Evolutionary conservation across 1,140 invertebrate species (phyloP).

Genomic region (Adoxophyes honmai): DNA sequence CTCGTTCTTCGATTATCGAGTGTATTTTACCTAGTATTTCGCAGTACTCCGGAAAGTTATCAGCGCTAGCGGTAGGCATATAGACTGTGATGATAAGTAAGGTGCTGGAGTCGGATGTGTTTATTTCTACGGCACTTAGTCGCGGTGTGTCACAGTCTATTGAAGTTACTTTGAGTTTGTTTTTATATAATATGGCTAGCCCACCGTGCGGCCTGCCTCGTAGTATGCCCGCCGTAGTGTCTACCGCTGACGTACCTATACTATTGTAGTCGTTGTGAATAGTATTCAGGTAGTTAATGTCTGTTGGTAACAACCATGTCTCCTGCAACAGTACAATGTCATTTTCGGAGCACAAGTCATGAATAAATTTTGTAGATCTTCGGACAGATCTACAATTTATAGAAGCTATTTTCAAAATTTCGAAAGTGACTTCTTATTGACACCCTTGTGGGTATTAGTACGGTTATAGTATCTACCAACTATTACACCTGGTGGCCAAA

Average conservation of each 20-base stretch:
- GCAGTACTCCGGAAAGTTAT: conserved; percentile 1
- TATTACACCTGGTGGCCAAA: not conserved
- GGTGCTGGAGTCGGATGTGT: not conserved
- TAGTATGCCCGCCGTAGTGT: not conserved
- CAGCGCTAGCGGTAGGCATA: not conserved
- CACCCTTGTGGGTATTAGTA: not conserved
- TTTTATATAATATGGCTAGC: not conserved
- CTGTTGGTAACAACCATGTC: not conserved
- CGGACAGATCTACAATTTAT: not conserved
- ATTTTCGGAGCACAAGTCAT: not conserved
- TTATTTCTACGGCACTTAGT: not conserved
- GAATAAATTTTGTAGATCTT: not conserved
- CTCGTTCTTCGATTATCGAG: not conserved
- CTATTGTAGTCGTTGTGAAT: not conserved
- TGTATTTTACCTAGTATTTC: conserved; percentile 6
- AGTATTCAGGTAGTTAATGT: not conserved
- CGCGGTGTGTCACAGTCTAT: not conserved
- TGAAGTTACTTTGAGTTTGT: not conserved
- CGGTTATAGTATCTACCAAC: not conserved
- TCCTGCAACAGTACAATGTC: not conserved
- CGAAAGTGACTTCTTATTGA: no score
- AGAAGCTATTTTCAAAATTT: no score
- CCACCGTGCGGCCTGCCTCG: not conserved
- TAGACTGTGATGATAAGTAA: conserved; percentile 1
- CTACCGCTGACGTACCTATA: not conserved